These are phyloP conservation scores for Dusona sp. DNA, from an alignment of 2,888 invertebrate genomes.

Conservation along the genomic window DNA sequence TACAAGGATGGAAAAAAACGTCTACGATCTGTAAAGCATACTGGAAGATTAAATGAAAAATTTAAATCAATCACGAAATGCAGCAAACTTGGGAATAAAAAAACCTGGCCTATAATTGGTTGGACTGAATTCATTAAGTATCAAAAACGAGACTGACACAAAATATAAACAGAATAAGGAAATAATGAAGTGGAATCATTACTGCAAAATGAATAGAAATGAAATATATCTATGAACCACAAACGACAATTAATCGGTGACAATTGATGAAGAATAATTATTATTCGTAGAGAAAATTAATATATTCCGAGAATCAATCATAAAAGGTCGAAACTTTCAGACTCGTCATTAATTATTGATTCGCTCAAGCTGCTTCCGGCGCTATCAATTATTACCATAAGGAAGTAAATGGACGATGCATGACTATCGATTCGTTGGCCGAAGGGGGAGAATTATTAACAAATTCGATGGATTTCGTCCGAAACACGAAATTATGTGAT, in stretches of 20 bases:
- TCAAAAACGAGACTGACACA: neutral
- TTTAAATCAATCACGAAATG: neutral
- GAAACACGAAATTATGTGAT: neutral
- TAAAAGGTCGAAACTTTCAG: neutral
- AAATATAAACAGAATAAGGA: neutral
- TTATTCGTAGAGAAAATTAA: neutral
- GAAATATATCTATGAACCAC: neutral
- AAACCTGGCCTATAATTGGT: neutral
- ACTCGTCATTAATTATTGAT: slow-evolving; percentile 25
- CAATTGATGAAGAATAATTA: neutral
- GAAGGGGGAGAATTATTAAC: neutral
- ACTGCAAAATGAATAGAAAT: neutral
- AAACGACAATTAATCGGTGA: neutral
- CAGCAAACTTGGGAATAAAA: neutral
- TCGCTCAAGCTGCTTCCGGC: neutral
- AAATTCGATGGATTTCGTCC: neutral
- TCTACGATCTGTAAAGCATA: neutral
- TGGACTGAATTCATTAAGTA: neutral
- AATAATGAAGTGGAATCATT: neutral
- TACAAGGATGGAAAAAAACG: neutral
- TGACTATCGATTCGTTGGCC: slow-evolving; percentile 26
- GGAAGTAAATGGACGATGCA: neutral
- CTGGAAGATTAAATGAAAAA: too few species aligned
- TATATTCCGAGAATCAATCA: neutral
- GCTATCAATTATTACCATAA: slow-evolving; percentile 24